Evolutionary conservation across 35 echinoderm and acorn worm species (phyloP).

Genomic region (Strongylocentrotus purpuratus): DNA sequence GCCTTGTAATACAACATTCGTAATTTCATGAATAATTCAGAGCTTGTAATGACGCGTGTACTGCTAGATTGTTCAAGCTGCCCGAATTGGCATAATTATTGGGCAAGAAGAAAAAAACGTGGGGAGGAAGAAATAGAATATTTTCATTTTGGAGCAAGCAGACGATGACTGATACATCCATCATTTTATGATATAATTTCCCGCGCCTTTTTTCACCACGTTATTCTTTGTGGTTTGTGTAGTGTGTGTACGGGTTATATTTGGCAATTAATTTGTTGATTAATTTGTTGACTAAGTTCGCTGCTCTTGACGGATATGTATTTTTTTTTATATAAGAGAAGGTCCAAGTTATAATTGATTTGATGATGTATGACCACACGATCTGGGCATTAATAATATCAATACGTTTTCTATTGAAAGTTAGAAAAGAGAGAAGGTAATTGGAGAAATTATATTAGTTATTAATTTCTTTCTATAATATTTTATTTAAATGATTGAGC

Average conservation of each 20-base stretch:
- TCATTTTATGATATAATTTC: not conserved
- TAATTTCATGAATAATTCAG: constrained; percentile 14
- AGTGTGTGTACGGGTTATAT: not conserved
- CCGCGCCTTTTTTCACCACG: not conserved
- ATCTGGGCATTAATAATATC: too few relatives aligned
- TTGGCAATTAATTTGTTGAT: not conserved
- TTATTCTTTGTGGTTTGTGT: not conserved
- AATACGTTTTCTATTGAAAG: too few relatives aligned
- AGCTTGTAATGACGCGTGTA: not conserved
- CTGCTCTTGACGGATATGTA: not conserved
- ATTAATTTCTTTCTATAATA: too few relatives aligned
- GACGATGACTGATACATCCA: not conserved
- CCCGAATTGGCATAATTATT: constrained; percentile 3
- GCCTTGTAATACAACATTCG: not conserved
- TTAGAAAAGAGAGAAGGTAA: too few relatives aligned
- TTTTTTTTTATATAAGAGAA: not conserved
- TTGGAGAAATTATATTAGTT: too few relatives aligned
- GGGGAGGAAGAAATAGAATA: too few relatives aligned
- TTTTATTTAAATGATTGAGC: too few relatives aligned
- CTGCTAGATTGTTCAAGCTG: not conserved
- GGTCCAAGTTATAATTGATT: not conserved
- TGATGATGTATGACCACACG: not conserved
- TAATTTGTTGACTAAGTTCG: not conserved
- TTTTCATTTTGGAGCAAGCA: too few relatives aligned
- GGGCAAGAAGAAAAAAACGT: too few relatives aligned